These are phyloP conservation scores for Erpornis zantholeuca DNA, from an alignment of 2,113 vertebrate species.

Conservation along the genomic window DNA sequence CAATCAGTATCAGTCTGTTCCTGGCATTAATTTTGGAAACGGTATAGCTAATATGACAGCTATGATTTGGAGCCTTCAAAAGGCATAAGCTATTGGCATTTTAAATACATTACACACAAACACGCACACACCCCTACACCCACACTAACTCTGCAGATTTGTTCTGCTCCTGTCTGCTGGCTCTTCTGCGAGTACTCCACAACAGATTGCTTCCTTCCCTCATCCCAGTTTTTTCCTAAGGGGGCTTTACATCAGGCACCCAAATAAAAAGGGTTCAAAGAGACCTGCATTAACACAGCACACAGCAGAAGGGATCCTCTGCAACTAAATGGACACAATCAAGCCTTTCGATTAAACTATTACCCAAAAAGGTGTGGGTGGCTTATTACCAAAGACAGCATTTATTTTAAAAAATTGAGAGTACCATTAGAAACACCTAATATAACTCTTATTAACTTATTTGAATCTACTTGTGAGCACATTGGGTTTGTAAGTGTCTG, in stretches of 20 bases:
- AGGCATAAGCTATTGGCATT: conserved; percentile 57
- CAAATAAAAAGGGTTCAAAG: not conserved
- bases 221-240: not conserved
- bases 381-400: conserved; percentile 41
- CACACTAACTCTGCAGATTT: conserved; percentile 38
- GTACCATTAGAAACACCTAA: conserved; percentile 63
- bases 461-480: conserved; percentile 30
- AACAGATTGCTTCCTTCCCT: conserved; percentile 17
- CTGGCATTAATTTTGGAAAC: conserved; percentile 49
- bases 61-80: conserved; percentile 56
- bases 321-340: not conserved
- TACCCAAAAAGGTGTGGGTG: conserved; percentile 19
- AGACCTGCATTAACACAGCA: not conserved
- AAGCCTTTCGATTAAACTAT: conserved; percentile 22
- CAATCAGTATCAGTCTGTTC: conserved; percentile 40
- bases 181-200: not conserved
- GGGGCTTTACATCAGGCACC: not conserved
- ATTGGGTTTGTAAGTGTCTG: conserved; percentile 35
- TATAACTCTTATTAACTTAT: conserved; percentile 56
- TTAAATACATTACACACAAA: conserved; percentile 48
- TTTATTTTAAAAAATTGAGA: conserved; percentile 4
- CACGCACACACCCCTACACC: conserved; percentile 44
- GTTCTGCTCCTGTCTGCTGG: conserved; percentile 44
- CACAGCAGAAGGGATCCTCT: conserved; percentile 7
- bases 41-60: conserved; percentile 51